Conservation (phyloP, 2,797 vertebrate genomes). For the Scolopax rusticola region DNA sequence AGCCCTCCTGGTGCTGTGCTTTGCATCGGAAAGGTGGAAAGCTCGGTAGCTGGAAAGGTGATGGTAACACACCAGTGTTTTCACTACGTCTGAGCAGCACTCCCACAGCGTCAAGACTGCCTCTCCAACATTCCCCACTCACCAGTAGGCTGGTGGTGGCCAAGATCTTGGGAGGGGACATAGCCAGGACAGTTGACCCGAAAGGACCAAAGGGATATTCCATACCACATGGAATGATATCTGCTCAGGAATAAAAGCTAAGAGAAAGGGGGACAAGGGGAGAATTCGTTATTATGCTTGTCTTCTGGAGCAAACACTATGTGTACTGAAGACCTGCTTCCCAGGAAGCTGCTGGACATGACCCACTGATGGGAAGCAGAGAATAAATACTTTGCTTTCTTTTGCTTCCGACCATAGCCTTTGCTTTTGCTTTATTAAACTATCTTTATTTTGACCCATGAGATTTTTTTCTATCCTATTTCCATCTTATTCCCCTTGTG, state of each 20-base stretch:
- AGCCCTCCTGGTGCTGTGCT: not conserved
- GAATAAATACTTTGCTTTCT: not conserved
- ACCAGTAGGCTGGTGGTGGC: not conserved
- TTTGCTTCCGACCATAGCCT: not conserved
- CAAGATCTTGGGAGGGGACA: not conserved
- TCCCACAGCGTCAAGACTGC: not conserved
- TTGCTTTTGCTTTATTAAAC: not conserved
- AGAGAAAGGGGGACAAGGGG: not conserved
- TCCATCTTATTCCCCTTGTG: not conserved
- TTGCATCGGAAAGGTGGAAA: not conserved
- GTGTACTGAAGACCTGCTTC: not conserved
- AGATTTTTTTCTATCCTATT: not conserved
- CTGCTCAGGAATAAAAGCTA: not conserved
- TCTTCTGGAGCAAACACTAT: not conserved
- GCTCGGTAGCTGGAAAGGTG: not conserved
- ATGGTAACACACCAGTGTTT: not conserved
- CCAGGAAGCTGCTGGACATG: not conserved
- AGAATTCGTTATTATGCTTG: not conserved
- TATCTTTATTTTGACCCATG: not conserved
- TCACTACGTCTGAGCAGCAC: not conserved
- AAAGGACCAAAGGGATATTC: not conserved
- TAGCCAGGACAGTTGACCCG: not conserved
- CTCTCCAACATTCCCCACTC: not conserved
- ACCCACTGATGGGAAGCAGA: too few species aligned
- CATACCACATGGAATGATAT: not conserved